Base-by-base conservation (phyloP, 2,888 invertebrate genomes). In the Leptinotarsa juncta region DNA sequence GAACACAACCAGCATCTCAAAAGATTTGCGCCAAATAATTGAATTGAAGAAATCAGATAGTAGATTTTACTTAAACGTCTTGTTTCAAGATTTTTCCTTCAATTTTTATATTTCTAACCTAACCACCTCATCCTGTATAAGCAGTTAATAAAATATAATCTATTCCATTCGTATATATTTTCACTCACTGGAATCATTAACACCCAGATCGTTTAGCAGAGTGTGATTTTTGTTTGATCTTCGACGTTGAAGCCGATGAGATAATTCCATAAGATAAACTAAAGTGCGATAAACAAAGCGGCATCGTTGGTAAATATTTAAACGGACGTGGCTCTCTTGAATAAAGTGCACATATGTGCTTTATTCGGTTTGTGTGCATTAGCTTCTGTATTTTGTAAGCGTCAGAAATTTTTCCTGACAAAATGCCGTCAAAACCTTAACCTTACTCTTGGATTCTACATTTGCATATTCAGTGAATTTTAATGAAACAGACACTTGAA, bases 141-240 rank as follows among this genome's bases (percentile, higher is more conserved):
- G 42, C 51, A 51, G 15, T 57, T 18, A 14, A 57, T 57, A 57
- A 42, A 42, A 10, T 42, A 42, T 10, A 42, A 10, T 42, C 42
- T 12, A 42, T 18, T 62, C 62, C 16, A 32, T 62, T 62, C n/a
- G 42, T 42, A 62, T 15, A 4, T 32, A 42, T 68, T 42, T 14
- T 32, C 23, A 68, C 68, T 68, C 20, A 42, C n/a, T 68, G 18
- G 23, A 53, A 68, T 68, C 20, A 68, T 68, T 32, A 42, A 42
- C 68, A 68, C 55, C 42, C 42, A 32, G 42, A 18, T 42, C 50
- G 32, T 68, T 68, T 50, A 55, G 55, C 55, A 42, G 68, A 55
- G 68, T 68, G 16, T 55, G 67, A 67, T 20, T 50, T 20, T 67
- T 48, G 67, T 67, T 67, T 68, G 55, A 68, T 50, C 53, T 68